Percentiles rank a stretch among this genome's conserved stretches.
Conservation (phyloP, 1,140 invertebrate species). For the Chrysoperla carnea region DNA sequence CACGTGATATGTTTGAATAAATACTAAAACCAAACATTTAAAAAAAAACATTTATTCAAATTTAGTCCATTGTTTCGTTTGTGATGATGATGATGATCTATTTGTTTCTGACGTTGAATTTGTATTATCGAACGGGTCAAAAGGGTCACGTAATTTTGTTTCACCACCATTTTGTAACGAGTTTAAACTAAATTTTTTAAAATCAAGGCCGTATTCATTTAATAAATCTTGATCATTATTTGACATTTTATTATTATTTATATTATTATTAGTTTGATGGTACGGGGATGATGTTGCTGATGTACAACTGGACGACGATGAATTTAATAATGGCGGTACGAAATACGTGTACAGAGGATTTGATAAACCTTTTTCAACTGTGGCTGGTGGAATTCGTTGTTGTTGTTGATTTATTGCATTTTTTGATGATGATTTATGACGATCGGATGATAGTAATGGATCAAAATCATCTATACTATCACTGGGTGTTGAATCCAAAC, state of each 20-base stretch:
- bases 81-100: not conserved
- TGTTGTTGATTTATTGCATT: constrained; percentile 4
- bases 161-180: not conserved
- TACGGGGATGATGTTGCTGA: not conserved
- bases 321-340: constrained; percentile 9
- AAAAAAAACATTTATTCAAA: not conserved
- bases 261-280: constrained; percentile 4
- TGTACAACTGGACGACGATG: not conserved
- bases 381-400: constrained; percentile 5
- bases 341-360: constrained; percentile 21
- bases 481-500: constrained; percentile 34
- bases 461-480: constrained; percentile 36
- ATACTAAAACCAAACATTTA: too few relatives aligned
- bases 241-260: not conserved
- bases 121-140: not conserved
- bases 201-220: constrained; percentile 34
- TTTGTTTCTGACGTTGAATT: not conserved
- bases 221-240: constrained; percentile 27
- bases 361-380: constrained; percentile 14
- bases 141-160: not conserved
- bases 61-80: not conserved
- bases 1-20: too few relatives aligned
- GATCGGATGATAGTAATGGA: constrained; percentile 28
- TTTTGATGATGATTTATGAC: constrained; percentile 5
- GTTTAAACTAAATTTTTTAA: constrained; percentile 19